phyloP scores from a whole-genome alignment of 2,113 vertebrate genomes.

The Copsychus sechellarum region DNA sequence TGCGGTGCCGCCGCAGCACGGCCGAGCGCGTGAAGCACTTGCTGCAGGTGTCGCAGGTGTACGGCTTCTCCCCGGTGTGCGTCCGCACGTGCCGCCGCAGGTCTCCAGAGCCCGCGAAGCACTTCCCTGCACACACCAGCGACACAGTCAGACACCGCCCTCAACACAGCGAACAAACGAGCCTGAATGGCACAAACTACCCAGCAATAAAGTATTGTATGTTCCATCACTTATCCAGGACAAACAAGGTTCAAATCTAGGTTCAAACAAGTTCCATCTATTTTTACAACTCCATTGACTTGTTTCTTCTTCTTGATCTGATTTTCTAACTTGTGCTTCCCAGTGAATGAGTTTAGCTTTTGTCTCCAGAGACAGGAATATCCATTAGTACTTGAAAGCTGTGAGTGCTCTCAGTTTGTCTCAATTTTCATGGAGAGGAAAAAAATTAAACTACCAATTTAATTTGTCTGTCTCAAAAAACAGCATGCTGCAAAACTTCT shows the following conservation, averaged over 20 bases:
- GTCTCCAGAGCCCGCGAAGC: slow-evolving; percentile 91
- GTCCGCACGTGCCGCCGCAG: slow-evolving; percentile 90
- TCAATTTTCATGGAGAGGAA: neutral
- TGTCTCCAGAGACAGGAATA: neutral
- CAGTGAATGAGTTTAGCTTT: neutral
- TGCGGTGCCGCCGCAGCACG: slow-evolving; percentile 86
- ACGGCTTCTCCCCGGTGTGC: slow-evolving; percentile 94
- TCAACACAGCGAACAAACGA: neutral
- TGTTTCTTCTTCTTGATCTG: neutral
- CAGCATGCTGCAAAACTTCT: neutral
- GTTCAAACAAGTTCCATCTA: neutral
- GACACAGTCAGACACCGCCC: neutral
- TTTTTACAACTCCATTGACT: neutral
- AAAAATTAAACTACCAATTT: neutral
- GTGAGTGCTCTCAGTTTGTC: neutral
- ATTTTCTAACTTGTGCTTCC: neutral
- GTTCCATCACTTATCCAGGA: neutral
- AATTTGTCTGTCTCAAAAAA: neutral
- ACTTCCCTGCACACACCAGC: slow-evolving; percentile 78
- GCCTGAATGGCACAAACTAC: neutral
- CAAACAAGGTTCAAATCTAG: too few species aligned
- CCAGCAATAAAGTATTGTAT: neutral
- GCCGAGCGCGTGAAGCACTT: slow-evolving; percentile 93
- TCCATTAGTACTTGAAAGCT: neutral
- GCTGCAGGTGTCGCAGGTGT: slow-evolving; percentile 85